A percentile compares a stretch with the other conserved stretches of the same genome.
phyloP scores from a whole-genome alignment of 2,113 vertebrate genomes.

The Myiozetetes cayanensis region DNA sequence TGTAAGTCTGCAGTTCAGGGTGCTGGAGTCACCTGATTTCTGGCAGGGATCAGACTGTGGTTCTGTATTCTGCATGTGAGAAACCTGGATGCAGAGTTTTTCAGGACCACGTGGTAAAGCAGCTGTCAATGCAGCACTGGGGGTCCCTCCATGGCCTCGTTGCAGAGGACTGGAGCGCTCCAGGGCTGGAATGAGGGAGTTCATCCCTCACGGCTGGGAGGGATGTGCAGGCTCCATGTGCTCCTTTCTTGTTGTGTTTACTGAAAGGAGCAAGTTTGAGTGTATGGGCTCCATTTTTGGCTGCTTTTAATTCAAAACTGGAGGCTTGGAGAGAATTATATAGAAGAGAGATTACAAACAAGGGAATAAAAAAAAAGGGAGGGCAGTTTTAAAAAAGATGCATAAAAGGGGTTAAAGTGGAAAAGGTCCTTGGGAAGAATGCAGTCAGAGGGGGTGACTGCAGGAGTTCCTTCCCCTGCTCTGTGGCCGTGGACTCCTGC shows the following conservation, averaged over 20 bases:
- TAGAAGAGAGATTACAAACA: not conserved
- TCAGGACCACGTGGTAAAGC: not conserved
- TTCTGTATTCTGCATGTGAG: fast-evolving
- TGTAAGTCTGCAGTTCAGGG: not conserved
- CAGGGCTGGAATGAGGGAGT: not conserved
- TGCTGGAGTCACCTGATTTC: not conserved
- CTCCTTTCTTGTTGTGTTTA: not conserved
- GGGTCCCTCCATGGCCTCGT: not conserved
- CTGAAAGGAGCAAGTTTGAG: not conserved
- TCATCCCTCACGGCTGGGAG: fast-evolving
- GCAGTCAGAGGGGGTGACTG: not conserved
- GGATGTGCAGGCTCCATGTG: not conserved
- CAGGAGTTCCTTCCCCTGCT: not conserved
- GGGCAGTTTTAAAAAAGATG: not conserved
- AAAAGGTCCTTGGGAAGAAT: not conserved
- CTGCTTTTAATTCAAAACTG: not conserved
- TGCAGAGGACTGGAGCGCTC: not conserved
- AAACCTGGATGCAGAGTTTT: not conserved
- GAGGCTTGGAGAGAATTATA: not conserved
- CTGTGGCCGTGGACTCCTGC: not conserved
- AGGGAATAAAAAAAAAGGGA: not conserved
- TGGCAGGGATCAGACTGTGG: not conserved
- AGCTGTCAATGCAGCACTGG: not conserved
- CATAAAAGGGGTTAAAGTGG: not conserved
- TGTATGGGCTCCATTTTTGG: not conserved